A percentile compares a stretch with the other conserved stretches of the same genome.
Conservation (phyloP, 2,797 vertebrate genomes). For the Anabacerthia variegaticeps region DNA sequence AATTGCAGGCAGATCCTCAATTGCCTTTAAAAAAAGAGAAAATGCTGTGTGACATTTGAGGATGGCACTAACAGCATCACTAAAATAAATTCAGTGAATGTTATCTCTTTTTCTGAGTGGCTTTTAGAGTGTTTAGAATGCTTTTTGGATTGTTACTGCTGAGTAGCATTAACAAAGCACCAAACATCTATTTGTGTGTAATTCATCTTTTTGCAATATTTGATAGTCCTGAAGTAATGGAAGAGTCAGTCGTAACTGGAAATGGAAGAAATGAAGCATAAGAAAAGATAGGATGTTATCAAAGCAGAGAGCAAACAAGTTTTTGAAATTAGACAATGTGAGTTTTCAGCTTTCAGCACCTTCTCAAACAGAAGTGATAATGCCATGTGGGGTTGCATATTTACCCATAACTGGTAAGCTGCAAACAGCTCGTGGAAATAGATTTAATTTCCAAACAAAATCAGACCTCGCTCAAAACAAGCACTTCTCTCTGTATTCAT, state of each 20-base stretch:
- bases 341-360: not conserved
- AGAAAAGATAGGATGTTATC: not conserved
- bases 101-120: conserved; percentile 33
- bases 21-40: conserved; percentile 14
- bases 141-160: conserved; percentile 15
- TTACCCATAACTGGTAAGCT: not conserved
- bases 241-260: not conserved
- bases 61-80: conserved; percentile 17
- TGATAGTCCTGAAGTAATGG: conserved; percentile 10
- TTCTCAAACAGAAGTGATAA: not conserved
- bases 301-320: conserved; percentile 5
- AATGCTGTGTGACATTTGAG: conserved; percentile 39
- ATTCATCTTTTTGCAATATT: conserved; percentile 16
- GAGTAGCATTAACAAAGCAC: not conserved
- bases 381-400: not conserved
- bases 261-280: not conserved
- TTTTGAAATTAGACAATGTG: not conserved
- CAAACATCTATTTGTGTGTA: not conserved
- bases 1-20: conserved; percentile 20
- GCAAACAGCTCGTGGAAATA: not conserved
- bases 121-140: conserved; percentile 28
- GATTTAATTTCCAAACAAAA: not conserved
- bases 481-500: not conserved
- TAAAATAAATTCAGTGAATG: conserved; percentile 53
- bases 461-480: not conserved